These are phyloP conservation scores for Blastomussa wellsi DNA, from an alignment of 92 coral and sea anemone species.

Conservation along the genomic window DNA sequence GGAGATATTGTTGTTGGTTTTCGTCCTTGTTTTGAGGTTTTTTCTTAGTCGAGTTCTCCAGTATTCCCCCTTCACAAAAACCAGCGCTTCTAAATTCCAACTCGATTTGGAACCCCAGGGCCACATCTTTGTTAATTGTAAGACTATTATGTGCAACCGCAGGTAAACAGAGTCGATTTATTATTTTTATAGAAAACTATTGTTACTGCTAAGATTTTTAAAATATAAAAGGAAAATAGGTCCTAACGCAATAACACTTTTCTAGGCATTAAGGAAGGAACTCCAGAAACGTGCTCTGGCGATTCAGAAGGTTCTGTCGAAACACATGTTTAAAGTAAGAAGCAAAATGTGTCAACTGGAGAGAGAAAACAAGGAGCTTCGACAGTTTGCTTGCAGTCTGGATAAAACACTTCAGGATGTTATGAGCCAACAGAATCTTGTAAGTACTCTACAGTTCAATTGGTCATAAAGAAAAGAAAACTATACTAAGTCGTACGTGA, in stretches of 20 bases:
- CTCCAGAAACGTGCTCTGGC: neutral
- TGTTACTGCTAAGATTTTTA: no score
- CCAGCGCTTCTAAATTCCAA: no score
- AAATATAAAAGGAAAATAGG: neutral
- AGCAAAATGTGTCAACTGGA: slow-evolving; percentile 21
- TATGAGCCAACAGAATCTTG: neutral
- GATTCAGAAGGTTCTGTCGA: neutral
- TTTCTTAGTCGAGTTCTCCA: no score
- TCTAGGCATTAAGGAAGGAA: slow-evolving; percentile 9
- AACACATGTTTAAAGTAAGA: neutral
- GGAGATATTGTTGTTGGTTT: no score
- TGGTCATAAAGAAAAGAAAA: neutral
- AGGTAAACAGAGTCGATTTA: no score
- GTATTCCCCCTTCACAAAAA: no score
- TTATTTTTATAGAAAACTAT: no score
- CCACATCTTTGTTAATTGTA: no score
- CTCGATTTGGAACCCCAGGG: no score
- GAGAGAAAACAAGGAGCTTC: slow-evolving; percentile 25
- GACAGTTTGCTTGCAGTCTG: slow-evolving; percentile 1
- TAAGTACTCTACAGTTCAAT: neutral
- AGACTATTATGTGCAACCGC: no score
- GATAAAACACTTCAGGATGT: slow-evolving; percentile 1
- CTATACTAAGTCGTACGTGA: neutral
- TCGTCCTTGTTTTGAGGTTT: no score
- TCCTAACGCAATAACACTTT: neutral